These are phyloP conservation scores for Trypoxylus dichotomus DNA, from an alignment of 1,140 invertebrate genomes.

Conservation along the genomic window DNA sequence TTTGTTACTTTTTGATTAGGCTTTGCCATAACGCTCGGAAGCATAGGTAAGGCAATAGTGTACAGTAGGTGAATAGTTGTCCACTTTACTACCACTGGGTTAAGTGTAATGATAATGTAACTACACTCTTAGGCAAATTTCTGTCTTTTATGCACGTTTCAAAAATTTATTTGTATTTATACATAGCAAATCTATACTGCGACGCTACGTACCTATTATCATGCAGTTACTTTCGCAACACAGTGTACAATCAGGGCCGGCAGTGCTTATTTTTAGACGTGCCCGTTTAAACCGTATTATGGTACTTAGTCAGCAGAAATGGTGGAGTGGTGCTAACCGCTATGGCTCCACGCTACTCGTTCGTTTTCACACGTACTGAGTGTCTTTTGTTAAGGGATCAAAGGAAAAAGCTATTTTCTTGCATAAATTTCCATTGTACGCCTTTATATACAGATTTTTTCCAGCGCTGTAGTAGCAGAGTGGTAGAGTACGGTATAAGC, in stretches of 20 bases:
- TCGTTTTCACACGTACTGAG: slow-evolving; percentile 21
- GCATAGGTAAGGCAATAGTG: no score
- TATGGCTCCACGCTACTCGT: slow-evolving; percentile 11
- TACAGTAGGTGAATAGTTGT: no score
- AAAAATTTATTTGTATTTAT: no score
- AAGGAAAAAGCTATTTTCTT: slow-evolving; percentile 24
- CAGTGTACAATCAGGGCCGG: slow-evolving; percentile 12
- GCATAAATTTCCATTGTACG: slow-evolving; percentile 22
- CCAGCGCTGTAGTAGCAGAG: not conserved
- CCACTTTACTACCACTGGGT: no score
- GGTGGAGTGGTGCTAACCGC: slow-evolving; percentile 19
- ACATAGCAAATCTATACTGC: no score
- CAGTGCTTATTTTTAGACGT: slow-evolving; percentile 14
- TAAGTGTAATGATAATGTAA: no score
- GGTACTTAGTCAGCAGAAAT: slow-evolving; percentile 20
- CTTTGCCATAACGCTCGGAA: no score
- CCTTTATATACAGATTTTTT: slow-evolving; percentile 10
- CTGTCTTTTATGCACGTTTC: no score
- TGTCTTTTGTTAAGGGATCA: slow-evolving; percentile 23
- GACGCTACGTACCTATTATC: no score
- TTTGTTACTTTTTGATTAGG: no score
- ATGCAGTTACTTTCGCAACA: not conserved
- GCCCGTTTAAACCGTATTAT: slow-evolving; percentile 23
- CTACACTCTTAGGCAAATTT: no score
- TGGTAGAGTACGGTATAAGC: not conserved